These are phyloP conservation scores for Argentina silus DNA, from an alignment of 2,797 vertebrate species.

Conservation along the genomic window DNA sequence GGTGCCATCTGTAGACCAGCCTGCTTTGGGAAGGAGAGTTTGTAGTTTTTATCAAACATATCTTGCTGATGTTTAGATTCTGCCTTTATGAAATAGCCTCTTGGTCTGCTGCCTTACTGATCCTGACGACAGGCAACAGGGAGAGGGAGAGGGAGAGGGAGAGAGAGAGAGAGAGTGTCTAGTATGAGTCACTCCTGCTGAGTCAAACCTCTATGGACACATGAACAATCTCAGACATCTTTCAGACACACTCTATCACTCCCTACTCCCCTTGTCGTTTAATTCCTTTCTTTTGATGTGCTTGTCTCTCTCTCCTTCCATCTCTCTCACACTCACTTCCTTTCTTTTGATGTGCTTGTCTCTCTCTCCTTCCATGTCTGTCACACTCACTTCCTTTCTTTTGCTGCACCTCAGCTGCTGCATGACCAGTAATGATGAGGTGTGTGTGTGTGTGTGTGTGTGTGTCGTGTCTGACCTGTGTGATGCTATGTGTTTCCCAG, in stretches of 20 bases:
- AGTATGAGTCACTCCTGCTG: background rate
- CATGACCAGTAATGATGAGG: background rate
- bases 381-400: background rate
- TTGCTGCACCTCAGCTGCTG: background rate
- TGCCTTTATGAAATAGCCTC: too few species aligned
- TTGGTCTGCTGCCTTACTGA: too few species aligned
- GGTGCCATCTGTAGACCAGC: too few species aligned
- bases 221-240: too few species aligned
- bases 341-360: background rate
- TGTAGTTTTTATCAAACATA: too few species aligned
- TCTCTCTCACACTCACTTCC: background rate
- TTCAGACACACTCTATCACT: background rate
- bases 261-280: background rate
- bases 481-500: conserved; percentile 67
- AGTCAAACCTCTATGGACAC: background rate
- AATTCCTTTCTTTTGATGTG: background rate
- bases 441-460: conserved; percentile 12
- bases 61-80: too few species aligned
- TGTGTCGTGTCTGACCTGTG: background rate
- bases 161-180: too few species aligned
- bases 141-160: too few species aligned
- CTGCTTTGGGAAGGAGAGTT: too few species aligned
- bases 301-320: background rate
- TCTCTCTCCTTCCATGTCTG: background rate
- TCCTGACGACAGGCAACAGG: too few species aligned